Percentiles rank a stretch among this genome's conserved stretches.
These are phyloP conservation scores for Epizoanthus rinbou DNA, from an alignment of 92 coral and sea anemone genomes.

Conservation along the genomic window DNA sequence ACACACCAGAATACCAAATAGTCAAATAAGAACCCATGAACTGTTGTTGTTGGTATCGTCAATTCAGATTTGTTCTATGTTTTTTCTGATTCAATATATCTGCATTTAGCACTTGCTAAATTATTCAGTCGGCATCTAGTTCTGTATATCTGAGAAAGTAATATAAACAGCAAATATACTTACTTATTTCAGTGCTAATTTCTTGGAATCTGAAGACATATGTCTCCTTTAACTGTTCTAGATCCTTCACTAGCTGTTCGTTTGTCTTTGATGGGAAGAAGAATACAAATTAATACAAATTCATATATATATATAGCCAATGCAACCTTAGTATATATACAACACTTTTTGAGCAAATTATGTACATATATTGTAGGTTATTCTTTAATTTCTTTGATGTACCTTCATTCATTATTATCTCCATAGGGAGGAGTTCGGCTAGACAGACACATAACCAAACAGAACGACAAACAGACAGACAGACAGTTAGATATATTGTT, in stretches of 20 bases:
- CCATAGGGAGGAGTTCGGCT: no score
- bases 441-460: no score
- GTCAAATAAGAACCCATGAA: no score
- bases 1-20: no score
- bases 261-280: slow-evolving; percentile 54
- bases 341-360: no score
- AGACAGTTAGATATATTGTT: no score
- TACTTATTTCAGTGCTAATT: slow-evolving; percentile 75
- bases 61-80: not conserved
- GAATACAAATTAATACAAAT: not conserved
- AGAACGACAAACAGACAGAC: not conserved
- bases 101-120: slow-evolving; percentile 39
- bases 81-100: not conserved
- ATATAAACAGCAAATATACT: not conserved
- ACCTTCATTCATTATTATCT: no score
- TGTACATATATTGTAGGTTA: no score
- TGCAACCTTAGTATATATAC: no score
- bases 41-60: not conserved
- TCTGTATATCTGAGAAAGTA: not conserved
- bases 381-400: no score
- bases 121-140: no score
- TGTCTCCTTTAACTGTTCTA: slow-evolving; percentile 89
- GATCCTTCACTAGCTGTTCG: slow-evolving; percentile 74
- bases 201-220: slow-evolving; percentile 90
- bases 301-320: no score